Evolutionary conservation across 2,113 vertebrate genomes (phyloP), one percentile per base, ranked within the genome.

Genomic region (Mirounga angustirostris): DNA sequence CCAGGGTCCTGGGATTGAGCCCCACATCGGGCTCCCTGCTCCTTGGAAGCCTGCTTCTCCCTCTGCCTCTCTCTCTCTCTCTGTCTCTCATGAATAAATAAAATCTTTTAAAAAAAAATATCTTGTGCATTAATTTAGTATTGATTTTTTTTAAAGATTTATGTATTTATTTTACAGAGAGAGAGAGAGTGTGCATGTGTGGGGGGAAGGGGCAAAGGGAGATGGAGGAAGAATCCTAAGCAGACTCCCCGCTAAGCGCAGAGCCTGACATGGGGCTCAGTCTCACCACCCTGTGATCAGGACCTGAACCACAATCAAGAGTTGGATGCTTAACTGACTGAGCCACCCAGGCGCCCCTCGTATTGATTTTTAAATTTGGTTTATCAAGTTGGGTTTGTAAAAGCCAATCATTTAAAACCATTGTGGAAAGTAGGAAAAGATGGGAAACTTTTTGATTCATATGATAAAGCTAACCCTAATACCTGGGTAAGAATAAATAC

Each of bases 341-440:
- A 59, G 58, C 21, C 7, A 59, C 56, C 56, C 56, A 58, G 56
- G 56, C 7, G 19, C 56, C 56, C 19, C 56, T 61, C 50, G 9
- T 73, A 30, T 74, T 93, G 33, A 46, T 81, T 89, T 94, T 93
- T 61, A 12, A 89, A 43, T 82, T 92, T 65, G 65, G 22, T 10
- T 82, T 96, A 82, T 76, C 46, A 82, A 30, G 18, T 95, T 21
- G 58, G 18, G 50, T 82, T 92, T 74, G 2, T 82, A 93, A 89
- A 82, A 74, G 40, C 33, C 21, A 56, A 36, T 74, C 7, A 43
- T 88, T 92, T 82, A 46, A 30, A 93, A 59, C 14, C 14, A 61
- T 36, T 59, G 58, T 93, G 40, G 46, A 84, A 93, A 93, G 43
- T 40, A 83, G 67, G 76, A 65, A 58, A 69, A 83, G 30, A n/a